Conservation (phyloP, 2,888 invertebrate species). For the Nomada hirtipes region DNA sequence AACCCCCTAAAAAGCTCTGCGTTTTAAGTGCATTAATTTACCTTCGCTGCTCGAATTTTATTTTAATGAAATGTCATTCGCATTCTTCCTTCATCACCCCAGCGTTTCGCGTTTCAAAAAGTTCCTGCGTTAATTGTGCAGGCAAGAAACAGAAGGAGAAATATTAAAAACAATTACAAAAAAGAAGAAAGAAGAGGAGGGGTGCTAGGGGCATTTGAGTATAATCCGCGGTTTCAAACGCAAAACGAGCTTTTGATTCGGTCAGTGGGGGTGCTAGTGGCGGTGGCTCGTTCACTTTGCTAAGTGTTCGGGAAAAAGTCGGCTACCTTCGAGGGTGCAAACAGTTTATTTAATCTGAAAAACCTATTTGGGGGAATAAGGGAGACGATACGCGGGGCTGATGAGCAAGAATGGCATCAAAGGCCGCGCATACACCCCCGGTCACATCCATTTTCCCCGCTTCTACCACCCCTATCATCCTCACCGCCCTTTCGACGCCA, state of each 20-base stretch:
- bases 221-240: conserved; percentile 36
- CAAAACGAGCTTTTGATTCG: conserved; percentile 38
- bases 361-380: conserved; percentile 62
- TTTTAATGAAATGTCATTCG: conserved; percentile 26
- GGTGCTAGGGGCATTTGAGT: conserved; percentile 19
- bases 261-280: neutral
- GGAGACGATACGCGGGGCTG: conserved; percentile 54
- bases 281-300: conserved; percentile 42
- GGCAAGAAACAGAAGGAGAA: neutral
- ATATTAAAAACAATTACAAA: neutral
- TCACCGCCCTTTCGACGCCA: conserved; percentile 3
- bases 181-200: neutral
- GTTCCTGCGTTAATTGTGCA: conserved; percentile 15
- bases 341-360: conserved; percentile 67
- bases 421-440: conserved; percentile 41
- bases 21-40: conserved; percentile 10
- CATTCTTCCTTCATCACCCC: neutral
- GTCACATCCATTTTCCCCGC: conserved; percentile 45
- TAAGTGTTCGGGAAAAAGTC: conserved; percentile 51
- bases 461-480: neutral
- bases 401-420: conserved; percentile 67
- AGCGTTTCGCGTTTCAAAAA: neutral
- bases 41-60: neutral
- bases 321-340: conserved; percentile 60
- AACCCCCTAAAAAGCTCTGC: neutral